Evolutionary conservation across 2,113 vertebrate species (phyloP).

Genomic region (Ictalurus punctatus): DNA sequence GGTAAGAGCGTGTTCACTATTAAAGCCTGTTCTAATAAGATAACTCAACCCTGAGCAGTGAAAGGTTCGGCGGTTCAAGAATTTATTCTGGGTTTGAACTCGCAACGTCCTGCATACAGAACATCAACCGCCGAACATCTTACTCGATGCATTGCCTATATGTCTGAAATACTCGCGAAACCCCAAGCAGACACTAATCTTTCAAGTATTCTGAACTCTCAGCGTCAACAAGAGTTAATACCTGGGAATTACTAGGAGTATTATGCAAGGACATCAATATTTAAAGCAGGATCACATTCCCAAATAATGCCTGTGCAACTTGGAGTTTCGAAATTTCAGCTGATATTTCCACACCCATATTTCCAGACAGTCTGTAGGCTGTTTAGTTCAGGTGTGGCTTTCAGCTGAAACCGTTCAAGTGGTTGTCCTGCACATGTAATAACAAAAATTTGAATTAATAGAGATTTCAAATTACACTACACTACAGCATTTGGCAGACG

Average conservation of each 20-base stretch:
- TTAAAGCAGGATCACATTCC: conserved; percentile 19
- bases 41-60: too few relatives aligned
- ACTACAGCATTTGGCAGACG: too few relatives aligned
- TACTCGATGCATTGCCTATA: background rate
- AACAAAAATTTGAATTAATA: background rate
- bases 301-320: background rate
- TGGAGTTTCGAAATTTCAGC: conserved; percentile 24
- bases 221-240: background rate
- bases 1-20: background rate
- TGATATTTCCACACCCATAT: conserved; percentile 18
- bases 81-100: background rate
- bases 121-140: background rate
- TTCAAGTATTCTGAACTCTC: background rate
- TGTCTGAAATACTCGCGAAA: background rate
- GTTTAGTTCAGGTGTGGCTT: background rate
- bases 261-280: background rate
- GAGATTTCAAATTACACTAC: background rate
- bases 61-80: background rate
- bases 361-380: background rate
- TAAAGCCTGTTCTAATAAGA: background rate
- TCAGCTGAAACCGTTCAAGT: background rate
- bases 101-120: background rate
- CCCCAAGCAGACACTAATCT: background rate
- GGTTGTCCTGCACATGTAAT: background rate
- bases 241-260: background rate